A percentile compares a stretch with the other conserved stretches of the same genome.
Conservation (phyloP, 2,797 vertebrate species). For the Atherinosoma microstoma region DNA sequence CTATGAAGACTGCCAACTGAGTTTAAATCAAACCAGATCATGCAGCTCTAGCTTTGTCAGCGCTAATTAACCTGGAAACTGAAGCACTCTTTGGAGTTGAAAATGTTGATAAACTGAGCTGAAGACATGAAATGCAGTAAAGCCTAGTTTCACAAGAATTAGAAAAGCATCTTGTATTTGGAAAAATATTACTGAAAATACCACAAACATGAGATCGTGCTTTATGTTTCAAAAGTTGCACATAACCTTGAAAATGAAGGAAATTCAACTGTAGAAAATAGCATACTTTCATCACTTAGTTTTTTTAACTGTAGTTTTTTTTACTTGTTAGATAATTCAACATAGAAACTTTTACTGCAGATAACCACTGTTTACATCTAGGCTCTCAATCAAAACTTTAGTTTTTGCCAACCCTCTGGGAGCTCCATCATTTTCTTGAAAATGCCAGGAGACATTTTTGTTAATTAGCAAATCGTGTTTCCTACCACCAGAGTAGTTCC, state of each 20-base stretch:
- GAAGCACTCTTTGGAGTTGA: no score
- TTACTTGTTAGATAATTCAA: constrained; percentile 1
- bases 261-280: neutral
- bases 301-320: constrained; percentile 1
- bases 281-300: neutral
- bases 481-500: constrained; percentile 66
- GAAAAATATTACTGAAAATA: neutral
- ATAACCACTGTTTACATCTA: constrained; percentile 61
- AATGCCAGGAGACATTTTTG: constrained; percentile 72
- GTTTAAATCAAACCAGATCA: no score
- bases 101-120: no score
- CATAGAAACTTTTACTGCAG: neutral
- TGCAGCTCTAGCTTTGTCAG: no score
- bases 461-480: constrained; percentile 79
- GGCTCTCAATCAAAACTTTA: constrained; percentile 49
- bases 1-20: no score
- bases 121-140: no score
- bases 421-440: constrained; percentile 64
- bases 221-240: neutral
- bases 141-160: no score
- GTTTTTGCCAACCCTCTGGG: constrained; percentile 59
- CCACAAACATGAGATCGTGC: neutral
- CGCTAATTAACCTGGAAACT: no score
- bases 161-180: no score
- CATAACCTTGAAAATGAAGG: neutral